Evolutionary conservation across 2,797 vertebrate species (phyloP).

Genomic region (Poecile montanus): DNA sequence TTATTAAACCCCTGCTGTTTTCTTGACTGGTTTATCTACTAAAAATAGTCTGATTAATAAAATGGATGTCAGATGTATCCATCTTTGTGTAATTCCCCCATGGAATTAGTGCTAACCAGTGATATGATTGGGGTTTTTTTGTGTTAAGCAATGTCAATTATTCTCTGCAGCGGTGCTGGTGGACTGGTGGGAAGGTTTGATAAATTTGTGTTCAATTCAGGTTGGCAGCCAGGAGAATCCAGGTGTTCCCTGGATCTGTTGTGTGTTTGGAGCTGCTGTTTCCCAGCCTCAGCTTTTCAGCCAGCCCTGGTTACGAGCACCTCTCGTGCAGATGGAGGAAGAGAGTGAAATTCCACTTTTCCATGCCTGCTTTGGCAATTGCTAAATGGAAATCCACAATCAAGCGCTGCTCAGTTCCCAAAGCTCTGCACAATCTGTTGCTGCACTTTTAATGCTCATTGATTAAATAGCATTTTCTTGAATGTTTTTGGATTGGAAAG

Average conservation of each 20-base stretch:
- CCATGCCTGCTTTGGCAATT: neutral
- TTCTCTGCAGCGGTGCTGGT: neutral
- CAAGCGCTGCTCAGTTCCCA: neutral
- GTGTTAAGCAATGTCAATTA: neutral
- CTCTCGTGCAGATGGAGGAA: neutral
- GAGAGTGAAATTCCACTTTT: neutral
- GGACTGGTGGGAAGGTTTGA: neutral
- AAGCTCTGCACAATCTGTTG: neutral
- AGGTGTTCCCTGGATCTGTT: neutral
- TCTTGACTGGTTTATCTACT: constrained; percentile 43
- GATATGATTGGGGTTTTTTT: neutral
- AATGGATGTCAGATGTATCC: neutral
- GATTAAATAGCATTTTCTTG: neutral
- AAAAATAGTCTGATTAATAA: constrained; percentile 62
- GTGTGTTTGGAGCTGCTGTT: neutral
- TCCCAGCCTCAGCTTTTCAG: neutral
- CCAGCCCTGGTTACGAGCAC: neutral
- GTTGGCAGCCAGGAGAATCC: neutral
- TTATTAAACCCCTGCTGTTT: constrained; percentile 65
- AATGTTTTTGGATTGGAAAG: neutral
- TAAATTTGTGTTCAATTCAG: neutral
- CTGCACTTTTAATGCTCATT: neutral
- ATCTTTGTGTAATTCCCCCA: neutral
- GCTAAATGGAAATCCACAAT: neutral
- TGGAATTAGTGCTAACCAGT: neutral